A percentile compares a stretch with the other conserved stretches of the same genome.
phyloP scores from a whole-genome alignment of 2,797 vertebrate species.

The Sebastes melanostomus region DNA sequence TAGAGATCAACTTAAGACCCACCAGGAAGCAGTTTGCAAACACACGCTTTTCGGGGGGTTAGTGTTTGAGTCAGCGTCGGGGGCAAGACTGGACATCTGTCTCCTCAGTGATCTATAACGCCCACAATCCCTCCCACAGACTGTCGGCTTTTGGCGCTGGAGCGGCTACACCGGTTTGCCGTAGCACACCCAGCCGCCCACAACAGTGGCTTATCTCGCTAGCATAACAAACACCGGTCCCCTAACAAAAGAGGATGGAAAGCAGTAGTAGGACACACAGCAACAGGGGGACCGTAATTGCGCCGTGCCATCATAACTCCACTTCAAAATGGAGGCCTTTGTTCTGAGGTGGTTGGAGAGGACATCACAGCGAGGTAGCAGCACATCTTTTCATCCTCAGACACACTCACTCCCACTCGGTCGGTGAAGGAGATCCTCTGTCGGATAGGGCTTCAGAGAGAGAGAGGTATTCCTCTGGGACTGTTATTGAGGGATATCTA shows the following conservation, averaged over 20 bases:
- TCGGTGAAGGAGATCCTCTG: constrained; percentile 79
- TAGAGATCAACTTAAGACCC: constrained; percentile 62
- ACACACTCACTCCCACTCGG: constrained; percentile 65
- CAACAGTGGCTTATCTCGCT: constrained; percentile 72
- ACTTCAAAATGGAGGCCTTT: constrained; percentile 75
- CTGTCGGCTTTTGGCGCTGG: constrained; percentile 69
- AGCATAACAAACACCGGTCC: constrained; percentile 65
- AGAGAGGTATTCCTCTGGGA: constrained; percentile 79
- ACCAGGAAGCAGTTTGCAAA: constrained; percentile 69
- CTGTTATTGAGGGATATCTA: constrained; percentile 74
- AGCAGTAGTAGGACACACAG: constrained; percentile 59
- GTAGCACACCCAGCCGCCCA: constrained; percentile 63
- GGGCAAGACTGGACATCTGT: constrained; percentile 76
- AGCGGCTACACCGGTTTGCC: constrained; percentile 65
- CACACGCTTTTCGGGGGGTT: constrained; percentile 47
- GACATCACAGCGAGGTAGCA: constrained; percentile 70
- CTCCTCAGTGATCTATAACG: constrained; percentile 66
- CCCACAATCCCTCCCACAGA: constrained; percentile 74
- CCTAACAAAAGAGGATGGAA: constrained; percentile 66
- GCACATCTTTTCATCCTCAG: constrained; percentile 75
- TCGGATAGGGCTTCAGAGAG: constrained; percentile 76
- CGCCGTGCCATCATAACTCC: constrained; percentile 64
- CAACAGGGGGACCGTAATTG: constrained; percentile 61
- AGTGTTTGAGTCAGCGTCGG: constrained; percentile 56
- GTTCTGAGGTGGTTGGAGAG: constrained; percentile 70